Conservation (phyloP, 2,888 invertebrate genomes). For the Nasonovia ribisnigri region DNA sequence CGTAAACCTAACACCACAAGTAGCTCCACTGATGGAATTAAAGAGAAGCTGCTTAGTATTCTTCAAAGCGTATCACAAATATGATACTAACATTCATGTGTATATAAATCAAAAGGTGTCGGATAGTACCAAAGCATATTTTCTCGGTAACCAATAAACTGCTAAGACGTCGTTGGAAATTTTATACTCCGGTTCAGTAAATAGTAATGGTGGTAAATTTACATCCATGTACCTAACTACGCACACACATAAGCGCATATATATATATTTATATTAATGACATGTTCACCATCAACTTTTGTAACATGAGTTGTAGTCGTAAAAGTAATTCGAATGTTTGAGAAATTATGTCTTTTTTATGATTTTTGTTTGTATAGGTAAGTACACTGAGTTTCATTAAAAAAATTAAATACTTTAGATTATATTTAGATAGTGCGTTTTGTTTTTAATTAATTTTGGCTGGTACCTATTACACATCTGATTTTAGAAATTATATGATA, state of each 20-base stretch:
- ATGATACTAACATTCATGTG: not conserved
- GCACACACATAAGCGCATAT: not conserved
- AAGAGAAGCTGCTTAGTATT: not conserved
- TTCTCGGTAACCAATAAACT: not conserved
- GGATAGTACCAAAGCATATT: not conserved
- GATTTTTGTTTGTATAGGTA: not conserved
- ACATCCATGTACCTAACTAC: not conserved
- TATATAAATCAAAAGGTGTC: conserved; percentile 23
- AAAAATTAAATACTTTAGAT: not conserved
- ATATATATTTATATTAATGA: not conserved
- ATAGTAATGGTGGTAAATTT: not conserved
- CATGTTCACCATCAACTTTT: not conserved
- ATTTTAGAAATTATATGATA: not conserved
- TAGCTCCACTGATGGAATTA: not conserved
- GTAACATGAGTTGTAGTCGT: not conserved
- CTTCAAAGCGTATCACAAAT: not conserved
- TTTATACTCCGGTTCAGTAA: not conserved
- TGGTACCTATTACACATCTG: not conserved
- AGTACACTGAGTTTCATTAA: not conserved
- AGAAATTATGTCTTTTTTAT: not conserved
- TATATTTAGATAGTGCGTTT: not conserved
- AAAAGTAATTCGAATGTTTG: not conserved
- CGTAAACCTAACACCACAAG: not conserved
- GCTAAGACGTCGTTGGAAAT: not conserved
- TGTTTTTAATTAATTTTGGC: not conserved